Conservation (phyloP, 2,888 invertebrate genomes). For the Salpingus planirostris region DNA sequence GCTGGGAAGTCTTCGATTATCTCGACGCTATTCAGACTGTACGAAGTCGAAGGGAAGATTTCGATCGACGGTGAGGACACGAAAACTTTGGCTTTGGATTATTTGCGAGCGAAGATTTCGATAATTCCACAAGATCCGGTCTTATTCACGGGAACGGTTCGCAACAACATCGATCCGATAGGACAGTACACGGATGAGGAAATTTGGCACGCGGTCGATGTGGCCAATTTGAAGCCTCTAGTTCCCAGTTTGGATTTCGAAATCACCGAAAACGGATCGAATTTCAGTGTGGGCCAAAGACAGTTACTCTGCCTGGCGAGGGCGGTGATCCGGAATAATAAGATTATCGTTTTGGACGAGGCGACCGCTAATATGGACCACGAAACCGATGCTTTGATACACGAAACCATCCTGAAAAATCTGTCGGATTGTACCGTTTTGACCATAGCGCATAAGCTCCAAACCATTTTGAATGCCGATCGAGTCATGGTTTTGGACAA, state of each 20-base stretch:
- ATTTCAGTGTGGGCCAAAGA: constrained; percentile 45
- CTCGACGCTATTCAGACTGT: constrained; percentile 66
- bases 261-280: constrained; percentile 20
- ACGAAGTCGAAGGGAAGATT: constrained; percentile 68
- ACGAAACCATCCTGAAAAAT: constrained; percentile 45
- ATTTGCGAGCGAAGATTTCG: constrained; percentile 42
- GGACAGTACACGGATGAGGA: constrained; percentile 25
- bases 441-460: constrained; percentile 38
- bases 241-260: constrained; percentile 28
- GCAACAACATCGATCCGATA: constrained; percentile 35
- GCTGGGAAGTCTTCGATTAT: constrained; percentile 77
- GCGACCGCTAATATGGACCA: constrained; percentile 51
- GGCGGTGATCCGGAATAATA: constrained; percentile 45
- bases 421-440: constrained; percentile 47
- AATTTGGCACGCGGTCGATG: constrained; percentile 28
- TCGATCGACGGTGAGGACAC: constrained; percentile 33
- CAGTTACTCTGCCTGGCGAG: constrained; percentile 50
- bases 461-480: constrained; percentile 51
- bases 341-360: constrained; percentile 48
- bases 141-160: constrained; percentile 47
- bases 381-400: constrained; percentile 46
- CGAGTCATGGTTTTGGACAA: constrained; percentile 46
- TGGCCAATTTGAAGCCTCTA: constrained; percentile 36
- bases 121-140: constrained; percentile 48
- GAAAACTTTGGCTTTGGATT: constrained; percentile 41